Evolutionary conservation across 2,797 vertebrate genomes (phyloP), one percentile per base, ranked within the genome.

Genomic region (Gallinago solitaria): DNA sequence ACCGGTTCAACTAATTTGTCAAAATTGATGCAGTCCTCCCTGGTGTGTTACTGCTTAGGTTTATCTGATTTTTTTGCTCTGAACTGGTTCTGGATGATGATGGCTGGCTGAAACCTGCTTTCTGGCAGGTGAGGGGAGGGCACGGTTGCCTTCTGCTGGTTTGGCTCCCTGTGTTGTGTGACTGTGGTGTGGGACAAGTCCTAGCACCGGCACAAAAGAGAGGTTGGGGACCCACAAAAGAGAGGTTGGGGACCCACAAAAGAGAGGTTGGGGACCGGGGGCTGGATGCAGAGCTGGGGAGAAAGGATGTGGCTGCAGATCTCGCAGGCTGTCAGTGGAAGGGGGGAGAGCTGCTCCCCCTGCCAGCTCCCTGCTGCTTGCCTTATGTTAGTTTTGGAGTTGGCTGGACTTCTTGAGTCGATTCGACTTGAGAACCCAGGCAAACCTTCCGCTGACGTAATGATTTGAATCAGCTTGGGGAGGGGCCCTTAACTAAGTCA

Each of bases 191-290:
- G 1, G 57, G 18, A 35, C 18, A 19, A 69, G 32, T 25, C 16
- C 57, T 56, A 6, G 54, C 39, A n/a, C 83, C 75, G 69, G 2
- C 0, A 0, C 32, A 16, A 16, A 15, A 41, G 41, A 41, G 41
- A 41, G 41, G 41, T 41, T 41, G 41, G 41, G 41, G 81, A 25
- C 41, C 0, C 45, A 19, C 45, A 6, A 27, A 83, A 47, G 51
- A 75, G 65, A 14, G 18, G 4, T 50, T 0, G 0, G 83, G 35
- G 39, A 39, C 39, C 39, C 45, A 20, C 45, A 6, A 27, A 83
- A 50, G 51, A 75, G 65, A 14, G 18, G 4, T 50, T 0, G 0
- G 83, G 35, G 39, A 39, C 39, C 37, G 0, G 10, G 14, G 79
- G 54, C 87, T 85, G 64, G 30, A 84, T 56, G n/a, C 6, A 45